These are phyloP conservation scores for Sycobia sp. DNA, from an alignment of 1,140 invertebrate genomes.

Conservation along the genomic window DNA sequence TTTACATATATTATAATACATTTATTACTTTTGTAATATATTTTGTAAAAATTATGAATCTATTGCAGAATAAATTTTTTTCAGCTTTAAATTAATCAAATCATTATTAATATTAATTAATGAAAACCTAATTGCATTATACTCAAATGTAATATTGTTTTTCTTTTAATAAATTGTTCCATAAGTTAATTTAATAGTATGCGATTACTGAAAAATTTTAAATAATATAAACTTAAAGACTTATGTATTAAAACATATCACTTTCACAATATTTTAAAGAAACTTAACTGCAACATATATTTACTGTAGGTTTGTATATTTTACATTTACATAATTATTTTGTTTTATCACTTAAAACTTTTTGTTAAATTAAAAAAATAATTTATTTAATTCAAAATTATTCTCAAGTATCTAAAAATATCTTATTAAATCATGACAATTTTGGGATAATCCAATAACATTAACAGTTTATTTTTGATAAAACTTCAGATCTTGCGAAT, in stretches of 20 bases:
- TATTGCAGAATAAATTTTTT: constrained; percentile 1
- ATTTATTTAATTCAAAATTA: constrained; percentile 1
- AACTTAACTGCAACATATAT: not conserved
- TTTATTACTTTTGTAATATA: constrained; percentile 19
- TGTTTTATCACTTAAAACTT: not conserved
- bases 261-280: constrained; percentile 1
- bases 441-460: no score
- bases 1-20: constrained; percentile 29
- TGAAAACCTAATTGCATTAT: not conserved
- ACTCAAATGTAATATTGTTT: no score
- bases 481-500: constrained; percentile 5
- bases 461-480: not conserved
- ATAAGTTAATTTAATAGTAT: no score
- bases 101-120: constrained; percentile 2
- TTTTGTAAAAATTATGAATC: constrained; percentile 5
- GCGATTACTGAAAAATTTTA: no score
- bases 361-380: constrained; percentile 23
- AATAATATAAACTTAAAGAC: no score
- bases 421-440: constrained; percentile 4
- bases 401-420: not conserved
- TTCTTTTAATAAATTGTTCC: no score
- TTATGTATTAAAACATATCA: no score
- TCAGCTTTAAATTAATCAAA: constrained; percentile 4
- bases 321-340: constrained; percentile 1
- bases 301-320: not conserved